Evolutionary conservation across 2,797 vertebrate species (phyloP), one percentile per base, ranked within the genome.

Genomic region (Takifugu rubripes): DNA sequence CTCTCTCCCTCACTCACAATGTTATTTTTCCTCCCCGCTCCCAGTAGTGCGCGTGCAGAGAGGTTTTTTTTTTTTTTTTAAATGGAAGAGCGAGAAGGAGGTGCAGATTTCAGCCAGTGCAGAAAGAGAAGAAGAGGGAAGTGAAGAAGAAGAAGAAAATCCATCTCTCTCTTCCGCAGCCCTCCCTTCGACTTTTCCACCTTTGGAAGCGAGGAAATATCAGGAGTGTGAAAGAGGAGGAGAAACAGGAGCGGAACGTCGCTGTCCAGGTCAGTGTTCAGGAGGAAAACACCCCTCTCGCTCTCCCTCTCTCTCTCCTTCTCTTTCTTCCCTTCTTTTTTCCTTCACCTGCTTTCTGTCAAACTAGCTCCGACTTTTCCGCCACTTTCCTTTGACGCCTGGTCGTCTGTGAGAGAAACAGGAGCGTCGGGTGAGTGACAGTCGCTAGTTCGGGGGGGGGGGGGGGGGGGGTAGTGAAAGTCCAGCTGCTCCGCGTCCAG

Each of bases 231-330:
- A 87, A 85, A 82, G 68, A 43, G 81, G 79, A 88, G 77, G 64
- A 73, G 62, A 79, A 64, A 59, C 59, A 72, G 73, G 77, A 68
- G 77, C 68, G 74, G 70, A 68, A 56, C 66, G 45, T 51, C 47
- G 74, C 62, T 56, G 59, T 83, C 69, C 85, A 82, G 89, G 87
- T 90, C 76, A 88, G 90, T 89, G 66, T 64, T 70, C 66, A 56
- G 59, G 50, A 73, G 81, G 70, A 36, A 56, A 70, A 26, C 43
- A 61, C 53, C 45, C 11, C 50, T 57, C 51, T 29, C 50, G 69
- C 52, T 59, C 24, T 58, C 66, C 3, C 24, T 21, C 51, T 62
- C 42, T n/a, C 46, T 44, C 59, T 27, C 16, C 59, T 31, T 54
- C 10, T 47, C 17, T 47, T 17, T 26, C 6, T 24, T 61, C 45